phyloP scores from a whole-genome alignment of 1,140 invertebrate genomes.

The Chironomus tepperi region DNA sequence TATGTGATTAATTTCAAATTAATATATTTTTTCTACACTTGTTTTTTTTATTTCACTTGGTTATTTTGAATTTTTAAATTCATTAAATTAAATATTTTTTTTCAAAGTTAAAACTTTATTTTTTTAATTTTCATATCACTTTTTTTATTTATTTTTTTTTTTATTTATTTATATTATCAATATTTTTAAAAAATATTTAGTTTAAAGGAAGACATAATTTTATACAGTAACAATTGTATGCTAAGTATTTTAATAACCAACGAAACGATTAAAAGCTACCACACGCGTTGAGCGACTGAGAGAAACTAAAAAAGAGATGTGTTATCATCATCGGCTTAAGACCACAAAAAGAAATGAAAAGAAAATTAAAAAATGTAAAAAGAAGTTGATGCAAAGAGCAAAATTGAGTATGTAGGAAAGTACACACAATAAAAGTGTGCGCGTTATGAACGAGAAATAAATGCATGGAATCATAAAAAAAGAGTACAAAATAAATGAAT shows the following conservation, averaged over 20 bases:
- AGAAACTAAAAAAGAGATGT: slow-evolving; percentile 14
- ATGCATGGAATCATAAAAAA: background rate
- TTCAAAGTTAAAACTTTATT: too few species aligned
- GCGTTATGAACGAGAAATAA: background rate
- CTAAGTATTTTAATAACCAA: background rate
- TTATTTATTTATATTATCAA: too few species aligned
- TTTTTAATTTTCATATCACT: too few species aligned
- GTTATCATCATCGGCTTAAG: slow-evolving; percentile 18
- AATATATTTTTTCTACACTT: background rate
- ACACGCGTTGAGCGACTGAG: background rate
- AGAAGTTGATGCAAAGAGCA: background rate
- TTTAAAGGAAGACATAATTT: too few species aligned
- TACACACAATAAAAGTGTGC: background rate
- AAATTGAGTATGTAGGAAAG: background rate
- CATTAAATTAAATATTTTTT: background rate
- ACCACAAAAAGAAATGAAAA: background rate
- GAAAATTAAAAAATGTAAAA: background rate
- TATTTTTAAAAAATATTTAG: background rate
- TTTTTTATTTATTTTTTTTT: too few species aligned
- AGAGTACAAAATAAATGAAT: background rate
- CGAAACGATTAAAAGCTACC: background rate
- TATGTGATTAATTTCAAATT: background rate
- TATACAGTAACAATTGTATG: too few species aligned
- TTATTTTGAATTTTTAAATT: background rate
- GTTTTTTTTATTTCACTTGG: background rate